A percentile compares a stretch with the other conserved stretches of the same genome.
Evolutionary conservation across 2,797 vertebrate genomes (phyloP).

Genomic region (Cynodonichthys magdalenae): DNA sequence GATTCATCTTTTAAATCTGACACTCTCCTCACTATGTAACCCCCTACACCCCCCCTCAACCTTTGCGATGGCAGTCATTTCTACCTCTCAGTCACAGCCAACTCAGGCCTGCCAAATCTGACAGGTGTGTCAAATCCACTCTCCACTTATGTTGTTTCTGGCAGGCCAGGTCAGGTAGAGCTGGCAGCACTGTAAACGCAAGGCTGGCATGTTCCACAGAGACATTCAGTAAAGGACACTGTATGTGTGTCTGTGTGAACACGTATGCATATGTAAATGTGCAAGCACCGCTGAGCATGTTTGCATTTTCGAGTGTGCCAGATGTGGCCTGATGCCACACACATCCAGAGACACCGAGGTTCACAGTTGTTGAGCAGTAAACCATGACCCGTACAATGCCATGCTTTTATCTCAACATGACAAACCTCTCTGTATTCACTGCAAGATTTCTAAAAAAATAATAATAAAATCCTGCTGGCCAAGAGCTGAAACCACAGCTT

Average conservation of each 20-base stretch:
- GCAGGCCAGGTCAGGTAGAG: slow-evolving; percentile 67
- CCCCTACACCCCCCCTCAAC: slow-evolving; percentile 47
- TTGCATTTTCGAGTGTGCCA: slow-evolving; percentile 43
- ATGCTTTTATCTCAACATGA: slow-evolving; percentile 63
- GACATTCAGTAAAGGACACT: slow-evolving; percentile 51
- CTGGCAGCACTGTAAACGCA: slow-evolving; percentile 45
- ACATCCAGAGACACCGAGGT: slow-evolving; percentile 52
- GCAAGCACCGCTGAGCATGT: slow-evolving; percentile 11
- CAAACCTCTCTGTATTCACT: slow-evolving; percentile 51
- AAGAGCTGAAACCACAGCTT: slow-evolving; percentile 47
- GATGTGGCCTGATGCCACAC: slow-evolving; percentile 59
- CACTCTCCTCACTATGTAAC: slow-evolving; percentile 33
- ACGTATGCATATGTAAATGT: slow-evolving; percentile 23
- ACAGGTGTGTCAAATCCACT: slow-evolving; percentile 75
- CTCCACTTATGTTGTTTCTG: slow-evolving; percentile 65
- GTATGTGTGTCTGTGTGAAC: slow-evolving; percentile 15
- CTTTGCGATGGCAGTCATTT: slow-evolving; percentile 60
- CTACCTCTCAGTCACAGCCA: slow-evolving; percentile 55
- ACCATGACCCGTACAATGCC: slow-evolving; percentile 54
- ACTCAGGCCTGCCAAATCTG: slow-evolving; percentile 69
- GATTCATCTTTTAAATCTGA: slow-evolving; percentile 52
- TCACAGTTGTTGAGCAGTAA: slow-evolving; percentile 56
- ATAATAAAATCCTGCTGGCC: slow-evolving; percentile 33
- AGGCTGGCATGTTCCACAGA: slow-evolving; percentile 50
- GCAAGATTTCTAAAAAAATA: slow-evolving; percentile 29